Evolutionary conservation across 2,888 invertebrate genomes (phyloP).

Genomic region (Alsophila aescularia): DNA sequence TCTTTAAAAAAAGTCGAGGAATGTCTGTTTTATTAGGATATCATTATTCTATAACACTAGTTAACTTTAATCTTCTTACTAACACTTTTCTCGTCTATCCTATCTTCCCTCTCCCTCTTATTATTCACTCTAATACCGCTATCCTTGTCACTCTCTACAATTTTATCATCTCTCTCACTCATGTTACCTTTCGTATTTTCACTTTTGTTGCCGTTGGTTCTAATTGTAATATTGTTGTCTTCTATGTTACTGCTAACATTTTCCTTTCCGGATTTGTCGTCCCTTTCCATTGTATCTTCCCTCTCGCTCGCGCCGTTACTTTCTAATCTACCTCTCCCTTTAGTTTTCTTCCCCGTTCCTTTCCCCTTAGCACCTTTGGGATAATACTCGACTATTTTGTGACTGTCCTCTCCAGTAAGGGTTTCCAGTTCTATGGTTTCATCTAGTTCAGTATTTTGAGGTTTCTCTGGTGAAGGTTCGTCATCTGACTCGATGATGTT

Average conservation of each 20-base stretch:
- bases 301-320: background rate
- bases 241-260: background rate
- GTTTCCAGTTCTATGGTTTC: conserved; percentile 63
- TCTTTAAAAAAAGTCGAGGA: too few species aligned
- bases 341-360: conserved; percentile 53
- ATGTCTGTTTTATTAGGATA: too few species aligned
- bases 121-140: conserved; percentile 38
- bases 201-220: background rate
- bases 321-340: conserved; percentile 35
- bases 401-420: conserved; percentile 64
- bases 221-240: background rate
- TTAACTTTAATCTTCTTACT: conserved; percentile 59
- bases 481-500: conserved; percentile 62
- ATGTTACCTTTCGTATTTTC: background rate
- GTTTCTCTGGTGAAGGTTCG: conserved; percentile 36
- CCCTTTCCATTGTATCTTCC: background rate
- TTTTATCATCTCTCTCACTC: conserved; percentile 31
- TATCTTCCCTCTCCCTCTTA: conserved; percentile 47
- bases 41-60: too few species aligned
- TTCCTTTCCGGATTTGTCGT: background rate
- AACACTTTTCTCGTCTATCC: conserved; percentile 34
- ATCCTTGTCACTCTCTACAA: background rate
- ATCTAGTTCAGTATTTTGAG: conserved; percentile 62
- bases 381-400: conserved; percentile 74
- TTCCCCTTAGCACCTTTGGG: conserved; percentile 56